These are phyloP conservation scores for Nasonia giraulti DNA, from an alignment of 1,140 invertebrate genomes.

Conservation along the genomic window DNA sequence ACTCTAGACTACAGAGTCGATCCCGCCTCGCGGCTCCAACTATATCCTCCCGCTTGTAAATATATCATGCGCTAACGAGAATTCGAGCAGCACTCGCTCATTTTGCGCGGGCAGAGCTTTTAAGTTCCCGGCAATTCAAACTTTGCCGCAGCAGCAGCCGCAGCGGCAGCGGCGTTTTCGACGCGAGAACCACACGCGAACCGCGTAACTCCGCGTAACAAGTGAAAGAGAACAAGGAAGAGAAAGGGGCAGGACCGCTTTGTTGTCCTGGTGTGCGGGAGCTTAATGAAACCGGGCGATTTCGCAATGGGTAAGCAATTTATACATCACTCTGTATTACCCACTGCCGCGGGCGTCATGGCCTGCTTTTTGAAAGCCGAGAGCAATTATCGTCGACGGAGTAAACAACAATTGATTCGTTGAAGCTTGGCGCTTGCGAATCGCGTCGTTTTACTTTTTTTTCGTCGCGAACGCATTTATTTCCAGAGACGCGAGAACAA, in stretches of 20 bases:
- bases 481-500: not conserved
- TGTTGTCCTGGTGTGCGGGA: not conserved
- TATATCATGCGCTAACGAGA: constrained; percentile 25
- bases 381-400: not conserved
- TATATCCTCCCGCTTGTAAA: not conserved
- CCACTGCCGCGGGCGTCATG: not conserved
- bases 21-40: no score
- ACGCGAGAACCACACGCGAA: not conserved
- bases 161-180: not conserved
- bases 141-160: not conserved
- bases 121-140: constrained; percentile 34
- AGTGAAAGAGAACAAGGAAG: not conserved
- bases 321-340: not conserved
- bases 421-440: not conserved
- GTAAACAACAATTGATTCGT: not conserved
- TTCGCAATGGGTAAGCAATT: not conserved
- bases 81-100: constrained; percentile 27
- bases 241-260: not conserved
- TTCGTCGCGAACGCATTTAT: not conserved
- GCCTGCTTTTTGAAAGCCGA: not conserved
- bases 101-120: not conserved
- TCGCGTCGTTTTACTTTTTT: no score
- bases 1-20: no score
- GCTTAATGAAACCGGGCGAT: constrained; percentile 22
- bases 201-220: not conserved